These are phyloP conservation scores for Drosophila fungiperda DNA, from an alignment of 2,888 invertebrate genomes.

Conservation along the genomic window DNA sequence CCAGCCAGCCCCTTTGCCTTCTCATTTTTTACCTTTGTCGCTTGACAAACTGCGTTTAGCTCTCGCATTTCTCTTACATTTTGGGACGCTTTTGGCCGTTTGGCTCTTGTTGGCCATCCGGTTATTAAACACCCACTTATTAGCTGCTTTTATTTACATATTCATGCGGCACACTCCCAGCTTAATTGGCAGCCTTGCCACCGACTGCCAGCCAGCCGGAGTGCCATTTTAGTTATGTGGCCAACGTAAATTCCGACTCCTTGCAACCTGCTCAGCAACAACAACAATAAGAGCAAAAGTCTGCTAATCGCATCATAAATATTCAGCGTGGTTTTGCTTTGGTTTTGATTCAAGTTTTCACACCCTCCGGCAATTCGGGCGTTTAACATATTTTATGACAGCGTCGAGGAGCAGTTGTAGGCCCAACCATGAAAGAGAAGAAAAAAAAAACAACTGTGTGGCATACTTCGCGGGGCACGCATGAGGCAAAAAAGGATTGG, in stretches of 20 bases:
- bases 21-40: constrained; percentile 68
- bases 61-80: constrained; percentile 50
- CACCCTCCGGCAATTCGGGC: constrained; percentile 74
- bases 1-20: constrained; percentile 33
- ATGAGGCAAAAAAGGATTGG: constrained; percentile 53
- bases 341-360: constrained; percentile 77
- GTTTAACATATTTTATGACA: constrained; percentile 78
- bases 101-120: constrained; percentile 56
- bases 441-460: constrained; percentile 58
- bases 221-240: constrained; percentile 55
- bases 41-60: constrained; percentile 66
- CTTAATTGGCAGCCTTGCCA: constrained; percentile 73
- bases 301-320: constrained; percentile 80
- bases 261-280: constrained; percentile 67
- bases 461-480: constrained; percentile 70
- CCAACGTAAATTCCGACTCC: constrained; percentile 66
- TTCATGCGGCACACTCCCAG: constrained; percentile 76
- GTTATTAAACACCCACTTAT: constrained; percentile 84
- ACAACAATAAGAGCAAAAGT: constrained; percentile 35
- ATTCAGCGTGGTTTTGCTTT: constrained; percentile 71
- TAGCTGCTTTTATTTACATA: constrained; percentile 83
- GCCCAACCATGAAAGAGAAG: not conserved
- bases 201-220: constrained; percentile 10
- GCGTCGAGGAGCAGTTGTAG: constrained; percentile 17
- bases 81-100: constrained; percentile 32